Base-by-base conservation (phyloP, 2,113 vertebrate genomes). In the Chauna torquata region DNA sequence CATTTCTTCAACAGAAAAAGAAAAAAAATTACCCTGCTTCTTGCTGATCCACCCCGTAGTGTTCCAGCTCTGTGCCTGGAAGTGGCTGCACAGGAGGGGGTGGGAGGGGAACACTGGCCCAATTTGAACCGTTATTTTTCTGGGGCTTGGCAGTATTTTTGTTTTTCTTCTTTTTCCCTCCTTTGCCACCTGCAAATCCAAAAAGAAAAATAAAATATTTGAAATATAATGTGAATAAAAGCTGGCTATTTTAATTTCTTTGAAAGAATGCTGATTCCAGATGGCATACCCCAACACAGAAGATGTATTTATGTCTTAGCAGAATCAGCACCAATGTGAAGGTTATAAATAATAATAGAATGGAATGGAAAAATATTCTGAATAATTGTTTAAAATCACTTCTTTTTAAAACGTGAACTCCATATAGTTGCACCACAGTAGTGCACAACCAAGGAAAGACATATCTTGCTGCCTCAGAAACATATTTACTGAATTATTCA, bases 151-250 rank as follows among this genome's bases (percentile, higher is more conserved):
- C 97, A 59, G 98, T 97, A 89, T 98, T 99, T 98, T 99, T 99
- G 83, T 90, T 99, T 98, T 99, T 99, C 98, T 99, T 99, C 98
- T 99, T 99, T 98, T 99, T 99, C 38, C 99, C 99, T 97, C 99
- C 99, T 98, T 99, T 99, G 15, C 99, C 99, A 98, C 99, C 99
- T 99, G 95, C 79, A 98, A 96, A 91, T 97, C 45, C 68, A 95
- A 97, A 80, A 94, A 82, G 14, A 77, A 87, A 82, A 95, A 66
- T 1, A 61, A 85, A 97, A 81, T 25, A 24, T 97, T 96, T 96
- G 57, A 93, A 49, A 91, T 80, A 74, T 27, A 85, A 38, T 42
- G 17, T 30, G 28, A 38, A 13, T 28, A 91, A 92, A 87, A 65
- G 54, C 54, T 77, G 91, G 69, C 45, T 92, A 81, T 90, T 95